Evolutionary conservation across 2,888 invertebrate genomes (phyloP).

Genomic region (Lasioglossum zephyrum): DNA sequence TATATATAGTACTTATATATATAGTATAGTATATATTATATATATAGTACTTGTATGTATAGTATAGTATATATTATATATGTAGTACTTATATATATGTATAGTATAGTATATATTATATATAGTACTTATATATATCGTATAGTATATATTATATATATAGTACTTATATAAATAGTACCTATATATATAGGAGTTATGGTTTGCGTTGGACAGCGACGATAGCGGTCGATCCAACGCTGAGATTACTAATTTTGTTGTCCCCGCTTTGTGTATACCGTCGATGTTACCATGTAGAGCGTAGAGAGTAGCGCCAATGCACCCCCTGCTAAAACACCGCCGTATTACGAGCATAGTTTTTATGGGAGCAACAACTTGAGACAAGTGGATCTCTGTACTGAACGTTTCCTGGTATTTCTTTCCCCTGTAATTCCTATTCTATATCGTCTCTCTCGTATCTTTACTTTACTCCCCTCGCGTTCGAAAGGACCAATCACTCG

Average conservation of each 20-base stretch:
- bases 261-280: slow-evolving; percentile 65
- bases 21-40: too few species aligned
- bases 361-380: slow-evolving; percentile 86
- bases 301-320: slow-evolving; percentile 79
- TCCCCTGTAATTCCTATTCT: slow-evolving; percentile 15
- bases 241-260: slow-evolving; percentile 31
- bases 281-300: slow-evolving; percentile 73
- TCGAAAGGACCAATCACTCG: slow-evolving; percentile 28
- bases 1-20: too few species aligned
- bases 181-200: background rate
- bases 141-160: too few species aligned
- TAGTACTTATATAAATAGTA: too few species aligned
- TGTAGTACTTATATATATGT: too few species aligned
- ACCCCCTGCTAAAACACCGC: slow-evolving; percentile 73
- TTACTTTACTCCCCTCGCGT: background rate
- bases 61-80: too few species aligned
- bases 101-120: too few species aligned
- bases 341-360: slow-evolving; percentile 73
- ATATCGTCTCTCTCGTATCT: slow-evolving; percentile 17
- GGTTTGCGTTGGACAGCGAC: background rate
- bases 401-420: slow-evolving; percentile 32
- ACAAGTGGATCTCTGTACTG: slow-evolving; percentile 40
- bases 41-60: too few species aligned
- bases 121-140: too few species aligned
- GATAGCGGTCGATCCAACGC: slow-evolving; percentile 9